Conservation (phyloP, 2,113 vertebrate genomes). For the Miniopterus natalensis region DNA sequence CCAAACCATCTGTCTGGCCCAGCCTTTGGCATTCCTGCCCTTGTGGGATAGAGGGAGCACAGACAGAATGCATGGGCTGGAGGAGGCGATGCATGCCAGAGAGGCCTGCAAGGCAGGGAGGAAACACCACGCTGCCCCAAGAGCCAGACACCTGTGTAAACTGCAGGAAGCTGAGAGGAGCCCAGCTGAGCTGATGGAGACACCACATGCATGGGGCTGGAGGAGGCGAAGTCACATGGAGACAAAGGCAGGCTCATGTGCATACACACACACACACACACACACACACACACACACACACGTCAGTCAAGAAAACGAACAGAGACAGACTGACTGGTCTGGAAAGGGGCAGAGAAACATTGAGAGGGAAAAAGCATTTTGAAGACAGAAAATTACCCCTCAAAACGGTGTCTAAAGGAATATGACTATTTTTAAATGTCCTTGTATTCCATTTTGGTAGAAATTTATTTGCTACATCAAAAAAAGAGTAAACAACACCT, state of each 20-base stretch:
- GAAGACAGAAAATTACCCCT: not conserved
- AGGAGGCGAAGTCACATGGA: slow-evolving; percentile 59
- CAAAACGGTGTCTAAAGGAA: not conserved
- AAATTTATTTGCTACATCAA: slow-evolving; percentile 12
- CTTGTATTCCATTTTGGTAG: not conserved
- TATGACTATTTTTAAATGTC: not conserved
- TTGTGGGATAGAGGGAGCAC: slow-evolving; percentile 70
- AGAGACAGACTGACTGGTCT: not conserved
- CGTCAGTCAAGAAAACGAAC: not conserved
- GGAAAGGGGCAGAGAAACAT: not conserved
- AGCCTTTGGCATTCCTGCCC: slow-evolving; percentile 63
- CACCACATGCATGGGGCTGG: slow-evolving; percentile 70
- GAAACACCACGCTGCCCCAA: slow-evolving; percentile 65
- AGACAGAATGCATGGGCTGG: slow-evolving; percentile 83
- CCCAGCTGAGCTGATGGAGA: slow-evolving; percentile 79
- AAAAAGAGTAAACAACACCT: not conserved
- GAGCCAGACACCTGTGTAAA: slow-evolving; percentile 84
- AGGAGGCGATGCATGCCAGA: slow-evolving; percentile 78
- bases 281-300: not conserved
- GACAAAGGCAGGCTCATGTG: not conserved
- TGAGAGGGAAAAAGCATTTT: not conserved
- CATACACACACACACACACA: not conserved
- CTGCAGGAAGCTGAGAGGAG: slow-evolving; percentile 75
- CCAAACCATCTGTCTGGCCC: slow-evolving; percentile 63
- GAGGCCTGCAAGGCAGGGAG: slow-evolving; percentile 63